Evolutionary conservation across 1,140 invertebrate species (phyloP).

Genomic region (Bombus haemorrhoidalis): DNA sequence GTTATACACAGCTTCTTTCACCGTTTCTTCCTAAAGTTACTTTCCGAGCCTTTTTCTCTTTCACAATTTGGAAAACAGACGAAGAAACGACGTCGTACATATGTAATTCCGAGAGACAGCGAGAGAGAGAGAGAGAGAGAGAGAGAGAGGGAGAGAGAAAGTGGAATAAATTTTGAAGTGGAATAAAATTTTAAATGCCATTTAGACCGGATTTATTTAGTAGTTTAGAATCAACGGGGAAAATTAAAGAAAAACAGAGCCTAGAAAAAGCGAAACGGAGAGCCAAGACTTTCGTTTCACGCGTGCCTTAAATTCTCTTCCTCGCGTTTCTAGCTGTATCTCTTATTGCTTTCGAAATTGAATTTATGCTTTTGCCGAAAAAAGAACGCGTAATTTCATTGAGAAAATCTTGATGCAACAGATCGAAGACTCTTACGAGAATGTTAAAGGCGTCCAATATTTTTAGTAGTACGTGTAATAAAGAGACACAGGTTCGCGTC

Average conservation of each 20-base stretch:
- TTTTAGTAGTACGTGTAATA: neutral
- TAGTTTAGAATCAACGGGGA: neutral
- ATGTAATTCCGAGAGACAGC: no score
- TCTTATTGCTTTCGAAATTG: neutral
- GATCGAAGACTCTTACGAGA: no score
- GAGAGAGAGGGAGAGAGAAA: no score
- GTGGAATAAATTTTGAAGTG: no score
- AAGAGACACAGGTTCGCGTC: no score
- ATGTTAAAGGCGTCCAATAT: no score
- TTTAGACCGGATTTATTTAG: neutral
- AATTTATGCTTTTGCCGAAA: no score
- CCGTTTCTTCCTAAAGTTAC: neutral
- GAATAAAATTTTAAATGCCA: neutral
- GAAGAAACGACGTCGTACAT: neutral
- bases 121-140: no score
- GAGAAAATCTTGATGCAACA: no score
- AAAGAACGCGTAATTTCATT: neutral
- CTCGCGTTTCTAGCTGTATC: neutral
- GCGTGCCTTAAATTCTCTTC: neutral
- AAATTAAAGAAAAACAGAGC: neutral
- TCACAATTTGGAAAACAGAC: neutral
- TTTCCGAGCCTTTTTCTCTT: neutral
- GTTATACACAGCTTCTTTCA: constrained; percentile 9
- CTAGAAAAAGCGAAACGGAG: neutral
- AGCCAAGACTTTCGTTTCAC: neutral